Conservation (phyloP, 2,797 vertebrate genomes). For the Valencia hispanica region DNA sequence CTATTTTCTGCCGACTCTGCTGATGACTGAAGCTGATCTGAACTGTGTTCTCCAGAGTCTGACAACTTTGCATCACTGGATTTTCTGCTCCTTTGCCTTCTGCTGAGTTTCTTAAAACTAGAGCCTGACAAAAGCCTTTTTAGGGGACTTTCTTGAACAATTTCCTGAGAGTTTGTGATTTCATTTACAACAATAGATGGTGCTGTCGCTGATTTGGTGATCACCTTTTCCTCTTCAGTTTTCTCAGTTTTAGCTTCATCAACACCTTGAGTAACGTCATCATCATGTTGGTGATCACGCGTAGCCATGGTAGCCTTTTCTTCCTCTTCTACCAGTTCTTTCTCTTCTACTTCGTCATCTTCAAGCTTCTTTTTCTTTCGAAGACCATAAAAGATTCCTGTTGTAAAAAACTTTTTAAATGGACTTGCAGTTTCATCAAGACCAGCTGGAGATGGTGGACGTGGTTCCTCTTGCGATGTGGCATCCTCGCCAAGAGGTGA, state of each 20-base stretch:
- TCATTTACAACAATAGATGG: conserved; percentile 75
- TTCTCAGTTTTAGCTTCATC: conserved; percentile 43
- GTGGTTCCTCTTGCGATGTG: conserved; percentile 54
- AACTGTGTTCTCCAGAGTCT: conserved; percentile 67
- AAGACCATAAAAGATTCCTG: conserved; percentile 87
- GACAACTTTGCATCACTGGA: conserved; percentile 78
- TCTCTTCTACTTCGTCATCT: conserved; percentile 73
- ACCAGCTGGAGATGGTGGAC: conserved; percentile 53
- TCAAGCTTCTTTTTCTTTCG: conserved; percentile 85
- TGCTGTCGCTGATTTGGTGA: conserved; percentile 29
- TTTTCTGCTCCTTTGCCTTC: conserved; percentile 85
- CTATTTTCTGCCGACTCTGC: conserved; percentile 80
- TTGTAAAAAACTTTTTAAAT: conserved; percentile 91
- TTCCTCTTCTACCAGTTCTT: conserved; percentile 51
- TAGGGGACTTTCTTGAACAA: conserved; percentile 87
- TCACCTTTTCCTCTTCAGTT: conserved; percentile 26
- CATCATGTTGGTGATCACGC: conserved; percentile 31
- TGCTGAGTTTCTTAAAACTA: conserved; percentile 86
- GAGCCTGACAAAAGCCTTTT: conserved; percentile 87
- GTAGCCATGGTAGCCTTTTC: conserved; percentile 36
- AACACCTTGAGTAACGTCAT: conserved; percentile 47
- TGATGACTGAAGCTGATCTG: conserved; percentile 71
- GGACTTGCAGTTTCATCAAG: conserved; percentile 78
- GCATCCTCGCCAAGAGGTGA: conserved; percentile 60
- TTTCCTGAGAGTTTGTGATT: conserved; percentile 83